Conservation (phyloP, 2,888 invertebrate species). For the Gisinianus flammeolus region DNA sequence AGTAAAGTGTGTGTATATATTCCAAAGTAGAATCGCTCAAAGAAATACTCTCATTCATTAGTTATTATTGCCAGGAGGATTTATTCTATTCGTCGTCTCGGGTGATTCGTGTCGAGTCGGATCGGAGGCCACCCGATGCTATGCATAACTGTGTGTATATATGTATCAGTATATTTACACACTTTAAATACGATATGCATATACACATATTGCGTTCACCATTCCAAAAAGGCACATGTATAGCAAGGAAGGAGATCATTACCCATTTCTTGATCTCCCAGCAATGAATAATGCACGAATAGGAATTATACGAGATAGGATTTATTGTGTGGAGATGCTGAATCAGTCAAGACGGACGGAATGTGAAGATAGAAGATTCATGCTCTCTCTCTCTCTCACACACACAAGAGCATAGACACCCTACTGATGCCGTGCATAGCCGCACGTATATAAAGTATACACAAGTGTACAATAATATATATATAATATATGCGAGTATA, state of each 20-base stretch:
- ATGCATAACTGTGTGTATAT: neutral
- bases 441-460: neutral
- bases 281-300: constrained; percentile 57
- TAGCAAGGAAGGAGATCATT: constrained; percentile 55
- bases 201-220: neutral
- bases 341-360: constrained; percentile 46
- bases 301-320: constrained; percentile 57
- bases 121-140: constrained; percentile 10
- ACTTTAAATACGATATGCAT: too few relatives aligned
- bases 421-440: neutral
- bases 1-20: constrained; percentile 9
- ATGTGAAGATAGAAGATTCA: constrained; percentile 18
- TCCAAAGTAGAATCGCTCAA: constrained; percentile 25
- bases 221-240: neutral
- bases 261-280: constrained; percentile 57
- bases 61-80: constrained; percentile 58
- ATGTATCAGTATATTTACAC: too few relatives aligned
- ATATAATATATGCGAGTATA: neutral
- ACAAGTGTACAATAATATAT: neutral
- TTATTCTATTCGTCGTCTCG: constrained; percentile 49
- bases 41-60: constrained; percentile 27
- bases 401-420: neutral
- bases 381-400: neutral
- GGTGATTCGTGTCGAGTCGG: constrained; percentile 43
- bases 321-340: constrained; percentile 59